Percentiles rank a stretch among this genome's conserved stretches.
Conservation (phyloP, 2,797 vertebrate species). For the Odontamblyopus rebecca region DNA sequence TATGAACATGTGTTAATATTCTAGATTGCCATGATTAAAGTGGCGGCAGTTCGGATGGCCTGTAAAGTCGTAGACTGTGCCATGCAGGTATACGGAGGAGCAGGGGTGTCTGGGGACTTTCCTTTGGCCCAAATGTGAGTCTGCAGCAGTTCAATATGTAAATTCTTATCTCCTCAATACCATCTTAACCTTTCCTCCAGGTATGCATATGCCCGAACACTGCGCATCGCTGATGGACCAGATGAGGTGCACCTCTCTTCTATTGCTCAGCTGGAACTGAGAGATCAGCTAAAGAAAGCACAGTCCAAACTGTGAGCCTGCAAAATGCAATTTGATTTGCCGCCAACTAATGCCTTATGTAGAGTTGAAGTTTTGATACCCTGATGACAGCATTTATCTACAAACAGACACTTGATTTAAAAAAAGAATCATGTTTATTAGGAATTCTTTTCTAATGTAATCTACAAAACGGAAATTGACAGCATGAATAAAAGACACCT, state of each 20-base stretch:
- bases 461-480: conserved; percentile 92
- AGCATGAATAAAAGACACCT: conserved; percentile 90
- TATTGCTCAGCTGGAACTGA: conserved; percentile 84
- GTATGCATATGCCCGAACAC: conserved; percentile 77
- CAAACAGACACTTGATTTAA: conserved; percentile 16
- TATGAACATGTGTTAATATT: neutral
- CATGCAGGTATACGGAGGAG: conserved; percentile 89
- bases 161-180: neutral
- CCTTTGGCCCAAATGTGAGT: conserved; percentile 91
- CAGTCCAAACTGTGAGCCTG: conserved; percentile 77
- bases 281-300: conserved; percentile 76
- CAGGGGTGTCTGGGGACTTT: conserved; percentile 88
- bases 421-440: conserved; percentile 74
- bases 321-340: neutral
- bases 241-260: conserved; percentile 94
- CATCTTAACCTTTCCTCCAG: conserved; percentile 53
- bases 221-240: conserved; percentile 89
- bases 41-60: conserved; percentile 84
- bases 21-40: conserved; percentile 93
- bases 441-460: conserved; percentile 88
- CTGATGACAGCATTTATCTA: neutral
- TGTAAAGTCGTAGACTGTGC: conserved; percentile 87
- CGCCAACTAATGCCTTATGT: neutral
- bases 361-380: neutral
- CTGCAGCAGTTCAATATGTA: neutral